Evolutionary conservation across 2,888 invertebrate genomes (phyloP).

Genomic region (Epinotia nisella): DNA sequence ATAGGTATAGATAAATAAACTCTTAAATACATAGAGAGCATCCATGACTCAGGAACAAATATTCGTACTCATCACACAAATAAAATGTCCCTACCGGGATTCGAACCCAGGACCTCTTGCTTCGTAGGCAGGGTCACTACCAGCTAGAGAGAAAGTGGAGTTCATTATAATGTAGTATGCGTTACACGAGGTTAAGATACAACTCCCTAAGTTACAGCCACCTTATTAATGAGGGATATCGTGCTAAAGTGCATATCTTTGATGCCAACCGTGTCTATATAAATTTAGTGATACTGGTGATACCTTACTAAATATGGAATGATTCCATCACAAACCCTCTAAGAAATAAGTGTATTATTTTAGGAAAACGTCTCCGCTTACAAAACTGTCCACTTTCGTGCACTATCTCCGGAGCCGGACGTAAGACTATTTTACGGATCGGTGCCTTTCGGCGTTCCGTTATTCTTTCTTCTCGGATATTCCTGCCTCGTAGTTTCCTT

Average conservation of each 20-base stretch:
- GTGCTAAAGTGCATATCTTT: too few species aligned
- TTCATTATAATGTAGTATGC: too few species aligned
- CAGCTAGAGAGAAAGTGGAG: too few species aligned
- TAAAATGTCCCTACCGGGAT: too few species aligned
- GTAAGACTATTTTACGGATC: conserved; percentile 64
- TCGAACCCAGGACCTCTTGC: too few species aligned
- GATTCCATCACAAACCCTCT: conserved; percentile 19
- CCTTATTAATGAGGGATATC: too few species aligned
- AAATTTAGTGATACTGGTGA: not conserved
- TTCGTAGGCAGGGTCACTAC: too few species aligned
- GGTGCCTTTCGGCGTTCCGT: conserved; percentile 57
- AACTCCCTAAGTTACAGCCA: not conserved
- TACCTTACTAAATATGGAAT: not conserved
- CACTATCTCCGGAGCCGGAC: conserved; percentile 56
- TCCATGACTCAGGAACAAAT: too few species aligned
- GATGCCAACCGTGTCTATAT: not conserved
- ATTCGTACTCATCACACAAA: too few species aligned
- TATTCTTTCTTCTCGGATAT: conserved; percentile 53
- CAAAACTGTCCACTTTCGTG: conserved; percentile 56
- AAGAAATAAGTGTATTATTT: conserved; percentile 32
- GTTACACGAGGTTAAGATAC: not conserved
- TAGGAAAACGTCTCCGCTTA: conserved; percentile 39
- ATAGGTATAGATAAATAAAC: too few species aligned
- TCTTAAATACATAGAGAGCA: too few species aligned
- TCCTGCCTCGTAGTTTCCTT: conserved; percentile 35